Evolutionary conservation across 2,797 vertebrate genomes (phyloP), one percentile per base, ranked within the genome.

Genomic region (Moxostoma hubbsi): DNA sequence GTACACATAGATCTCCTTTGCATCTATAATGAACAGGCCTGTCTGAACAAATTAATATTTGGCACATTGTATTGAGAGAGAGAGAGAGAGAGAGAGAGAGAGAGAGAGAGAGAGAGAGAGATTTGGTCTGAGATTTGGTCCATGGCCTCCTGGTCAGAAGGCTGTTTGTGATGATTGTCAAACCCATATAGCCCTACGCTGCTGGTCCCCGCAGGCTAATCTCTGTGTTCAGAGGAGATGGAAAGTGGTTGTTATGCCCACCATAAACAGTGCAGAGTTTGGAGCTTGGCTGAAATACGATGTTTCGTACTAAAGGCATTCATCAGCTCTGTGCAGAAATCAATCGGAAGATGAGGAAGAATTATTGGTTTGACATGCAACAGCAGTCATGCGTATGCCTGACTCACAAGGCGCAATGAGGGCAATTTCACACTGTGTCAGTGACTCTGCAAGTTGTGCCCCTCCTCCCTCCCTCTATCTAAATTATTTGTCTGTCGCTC

Each of bases 21-120:
- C 47, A 59, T 61, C 90, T 86, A 74, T 91, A 91, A 92, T 92
- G 92, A 94, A 91, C 86, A 89, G 85, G 85, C 89, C 91, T 85
- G 88, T 85, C 79, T 85, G 86, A 70, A 87, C 83, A 89, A 83
- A 75, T 91, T 88, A 75, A 75, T 82, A 90, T 84, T 86, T 79
- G 79, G 72, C 87, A 58, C 84, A 73, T 67, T 79, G 45, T 62
- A 69, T 65, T 67, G 63, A 68, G 55, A 69, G 75, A 72, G 18
- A 12, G 47, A 59, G 36, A 46, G 73, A 70, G 12, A 80, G 51
- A 62, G 45, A 51, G 55, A 50, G 49, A 58, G 58, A 64, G 50
- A 59, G 24, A 77, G 43, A 72, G 73, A 70, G 12, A 80, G 51
- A 62, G 45, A 51, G 55, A 50, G 49, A 57, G 58, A 64, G 50